Conservation (phyloP, 2,888 invertebrate species). For the Cylindroiulus punctatus region DNA sequence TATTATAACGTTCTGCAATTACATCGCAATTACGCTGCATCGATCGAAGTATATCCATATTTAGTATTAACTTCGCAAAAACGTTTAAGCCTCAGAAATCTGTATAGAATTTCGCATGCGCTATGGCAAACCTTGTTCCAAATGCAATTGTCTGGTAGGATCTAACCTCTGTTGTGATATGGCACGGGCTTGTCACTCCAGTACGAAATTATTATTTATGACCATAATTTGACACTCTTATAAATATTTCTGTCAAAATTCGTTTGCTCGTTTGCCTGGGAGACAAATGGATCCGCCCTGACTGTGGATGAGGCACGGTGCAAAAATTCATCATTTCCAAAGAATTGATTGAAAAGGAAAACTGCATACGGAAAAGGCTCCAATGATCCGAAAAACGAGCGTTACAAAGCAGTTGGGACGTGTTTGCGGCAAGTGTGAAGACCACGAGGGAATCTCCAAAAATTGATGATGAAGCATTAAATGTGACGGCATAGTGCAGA, state of each 20-base stretch:
- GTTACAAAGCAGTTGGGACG: background rate
- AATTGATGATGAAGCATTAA: background rate
- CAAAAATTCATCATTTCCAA: background rate
- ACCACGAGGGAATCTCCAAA: background rate
- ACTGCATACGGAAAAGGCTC: background rate
- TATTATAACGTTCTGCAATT: no score
- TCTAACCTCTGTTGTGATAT: background rate
- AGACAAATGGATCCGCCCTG: background rate
- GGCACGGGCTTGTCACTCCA: background rate
- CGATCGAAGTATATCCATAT: no score
- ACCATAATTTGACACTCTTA: background rate
- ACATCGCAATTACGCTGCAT: no score
- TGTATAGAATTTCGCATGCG: no score
- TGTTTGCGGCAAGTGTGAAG: background rate
- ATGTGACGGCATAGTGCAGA: background rate
- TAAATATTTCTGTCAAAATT: constrained; percentile 1
- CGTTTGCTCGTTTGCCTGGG: background rate
- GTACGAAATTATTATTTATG: background rate
- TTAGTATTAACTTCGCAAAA: no score
- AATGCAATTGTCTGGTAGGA: background rate
- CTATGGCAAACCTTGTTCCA: no score
- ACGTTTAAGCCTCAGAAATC: no score
- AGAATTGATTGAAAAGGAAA: background rate
- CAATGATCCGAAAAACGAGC: background rate
- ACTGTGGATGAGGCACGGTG: background rate